Conservation (phyloP, 2,888 invertebrate genomes). For the Diplolepis rosae region DNA sequence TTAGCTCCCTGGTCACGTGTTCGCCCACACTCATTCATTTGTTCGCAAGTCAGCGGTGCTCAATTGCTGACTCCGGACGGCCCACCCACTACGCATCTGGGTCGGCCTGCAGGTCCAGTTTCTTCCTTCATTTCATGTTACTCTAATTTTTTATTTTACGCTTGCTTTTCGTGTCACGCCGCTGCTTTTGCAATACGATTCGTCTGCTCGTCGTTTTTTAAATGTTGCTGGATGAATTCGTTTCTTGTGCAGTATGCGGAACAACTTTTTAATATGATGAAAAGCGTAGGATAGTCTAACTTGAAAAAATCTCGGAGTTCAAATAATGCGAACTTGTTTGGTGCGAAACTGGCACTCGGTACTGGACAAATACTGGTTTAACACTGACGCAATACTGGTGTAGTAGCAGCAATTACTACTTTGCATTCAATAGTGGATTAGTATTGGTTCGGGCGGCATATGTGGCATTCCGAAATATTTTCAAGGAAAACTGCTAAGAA, state of each 20-base stretch:
- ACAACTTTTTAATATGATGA: not conserved
- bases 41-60: slow-evolving; percentile 62
- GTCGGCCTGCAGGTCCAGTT: slow-evolving; percentile 44
- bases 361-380: no score
- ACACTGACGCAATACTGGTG: no score
- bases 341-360: no score
- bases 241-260: not conserved
- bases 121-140: slow-evolving; percentile 16
- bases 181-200: not conserved
- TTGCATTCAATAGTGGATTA: no score
- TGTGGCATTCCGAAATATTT: no score
- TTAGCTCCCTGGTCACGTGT: slow-evolving; percentile 66
- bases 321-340: no score
- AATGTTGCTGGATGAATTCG: not conserved
- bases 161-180: not conserved
- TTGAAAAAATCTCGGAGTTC: not conserved
- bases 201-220: not conserved
- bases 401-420: no score
- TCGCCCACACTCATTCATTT: slow-evolving; percentile 69
- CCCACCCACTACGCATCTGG: slow-evolving; percentile 51
- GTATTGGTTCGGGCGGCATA: no score
- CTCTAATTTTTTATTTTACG: slow-evolving; percentile 2
- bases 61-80: slow-evolving; percentile 48
- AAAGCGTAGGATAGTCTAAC: not conserved
- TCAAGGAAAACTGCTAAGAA: no score